Percentiles rank a stretch among this genome's conserved stretches.
Evolutionary conservation across 2,797 vertebrate genomes (phyloP).

Genomic region (Phoxinus dragarum): DNA sequence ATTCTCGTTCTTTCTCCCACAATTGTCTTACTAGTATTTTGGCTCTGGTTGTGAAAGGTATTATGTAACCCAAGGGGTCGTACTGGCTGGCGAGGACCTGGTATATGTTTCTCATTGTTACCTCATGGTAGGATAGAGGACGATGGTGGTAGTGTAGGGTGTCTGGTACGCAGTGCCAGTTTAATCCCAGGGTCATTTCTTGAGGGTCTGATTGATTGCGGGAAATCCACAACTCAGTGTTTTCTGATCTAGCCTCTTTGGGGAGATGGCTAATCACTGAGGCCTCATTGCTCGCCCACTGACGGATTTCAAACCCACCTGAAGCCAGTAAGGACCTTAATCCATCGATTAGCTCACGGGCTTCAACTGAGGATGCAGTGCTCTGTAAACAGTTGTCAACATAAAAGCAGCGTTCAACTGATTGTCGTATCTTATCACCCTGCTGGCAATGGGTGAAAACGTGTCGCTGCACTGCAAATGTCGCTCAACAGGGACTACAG

Average conservation of each 20-base stretch:
- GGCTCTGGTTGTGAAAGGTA: constrained; percentile 23
- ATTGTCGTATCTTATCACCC: neutral
- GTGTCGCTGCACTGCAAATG: neutral
- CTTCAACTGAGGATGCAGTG: neutral
- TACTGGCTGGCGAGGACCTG: neutral
- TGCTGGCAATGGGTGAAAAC: neutral
- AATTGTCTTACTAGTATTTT: constrained; percentile 39
- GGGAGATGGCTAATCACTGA: neutral
- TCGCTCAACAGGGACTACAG: constrained; percentile 20
- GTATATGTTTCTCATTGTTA: constrained; percentile 23
- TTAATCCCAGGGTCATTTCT: constrained; percentile 1
- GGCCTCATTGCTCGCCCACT: constrained; percentile 14
- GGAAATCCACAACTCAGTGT: neutral
- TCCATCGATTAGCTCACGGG: neutral
- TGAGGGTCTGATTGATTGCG: neutral
- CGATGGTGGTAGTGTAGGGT: neutral
- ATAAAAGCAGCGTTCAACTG: neutral
- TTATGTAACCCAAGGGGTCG: constrained; percentile 27
- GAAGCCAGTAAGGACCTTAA: neutral
- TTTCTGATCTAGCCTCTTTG: neutral
- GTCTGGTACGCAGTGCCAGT: constrained; percentile 17
- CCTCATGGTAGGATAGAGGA: neutral
- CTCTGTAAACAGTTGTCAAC: constrained; percentile 34
- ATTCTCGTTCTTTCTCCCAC: neutral
- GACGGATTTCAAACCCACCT: constrained; percentile 21